Conservation (phyloP, 2,797 vertebrate species). For the Neostethus bicornis region DNA sequence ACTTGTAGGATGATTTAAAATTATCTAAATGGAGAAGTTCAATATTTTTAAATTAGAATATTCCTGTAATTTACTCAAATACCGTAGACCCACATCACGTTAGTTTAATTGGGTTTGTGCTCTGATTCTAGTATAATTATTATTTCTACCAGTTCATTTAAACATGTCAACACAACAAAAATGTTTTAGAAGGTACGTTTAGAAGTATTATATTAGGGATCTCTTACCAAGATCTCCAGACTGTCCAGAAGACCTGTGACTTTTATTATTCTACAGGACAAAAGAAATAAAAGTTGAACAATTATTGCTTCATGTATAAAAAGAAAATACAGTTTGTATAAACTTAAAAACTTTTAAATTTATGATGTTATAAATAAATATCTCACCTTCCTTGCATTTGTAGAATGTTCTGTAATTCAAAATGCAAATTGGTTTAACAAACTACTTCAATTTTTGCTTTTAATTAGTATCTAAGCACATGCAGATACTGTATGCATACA, state of each 20-base stretch:
- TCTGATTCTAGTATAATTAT: too few species aligned
- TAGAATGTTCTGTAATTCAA: constrained; percentile 67
- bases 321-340: neutral
- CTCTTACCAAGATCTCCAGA: constrained; percentile 69
- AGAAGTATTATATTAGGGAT: neutral
- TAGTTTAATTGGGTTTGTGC: too few species aligned
- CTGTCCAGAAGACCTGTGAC: constrained; percentile 46
- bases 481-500: constrained; percentile 8
- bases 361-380: neutral
- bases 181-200: too few species aligned
- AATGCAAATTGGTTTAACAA: constrained; percentile 1
- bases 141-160: too few species aligned
- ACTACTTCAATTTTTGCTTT: neutral
- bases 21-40: too few species aligned
- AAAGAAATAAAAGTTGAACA: constrained; percentile 1
- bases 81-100: too few species aligned
- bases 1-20: too few species aligned
- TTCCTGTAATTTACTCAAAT: too few species aligned
- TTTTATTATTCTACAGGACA: constrained; percentile 59
- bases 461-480: neutral
- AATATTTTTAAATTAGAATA: too few species aligned
- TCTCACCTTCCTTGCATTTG: constrained; percentile 72
- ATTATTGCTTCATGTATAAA: neutral
- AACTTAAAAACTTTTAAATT: too few species aligned
- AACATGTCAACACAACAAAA: too few species aligned